phyloP scores from a whole-genome alignment of 2,113 vertebrate species.

The Myotis davidii region DNA sequence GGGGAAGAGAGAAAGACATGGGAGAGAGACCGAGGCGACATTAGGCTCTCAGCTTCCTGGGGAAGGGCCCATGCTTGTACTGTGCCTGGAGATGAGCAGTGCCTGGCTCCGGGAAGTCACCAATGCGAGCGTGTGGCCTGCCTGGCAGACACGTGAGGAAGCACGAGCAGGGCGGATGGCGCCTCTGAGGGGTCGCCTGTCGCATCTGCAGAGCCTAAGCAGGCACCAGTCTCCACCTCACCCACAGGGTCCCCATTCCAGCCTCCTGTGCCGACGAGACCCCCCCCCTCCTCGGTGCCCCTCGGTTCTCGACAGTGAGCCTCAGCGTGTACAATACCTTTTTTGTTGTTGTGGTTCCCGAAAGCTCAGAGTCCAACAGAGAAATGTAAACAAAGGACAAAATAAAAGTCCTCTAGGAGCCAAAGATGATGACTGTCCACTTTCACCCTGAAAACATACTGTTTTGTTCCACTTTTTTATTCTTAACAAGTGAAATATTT shows the following conservation, averaged over 20 bases:
- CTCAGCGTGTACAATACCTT: not conserved
- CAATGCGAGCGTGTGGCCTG: not conserved
- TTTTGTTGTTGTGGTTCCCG: not conserved
- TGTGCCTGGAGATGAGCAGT: too few relatives aligned
- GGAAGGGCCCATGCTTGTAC: not conserved
- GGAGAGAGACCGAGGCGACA: not conserved
- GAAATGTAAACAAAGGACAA: not conserved
- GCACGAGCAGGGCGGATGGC: not conserved
- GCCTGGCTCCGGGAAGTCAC: not conserved
- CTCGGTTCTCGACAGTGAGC: not conserved
- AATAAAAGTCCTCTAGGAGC: not conserved
- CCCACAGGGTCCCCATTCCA: not conserved
- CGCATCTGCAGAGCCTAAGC: not conserved
- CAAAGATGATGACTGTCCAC: not conserved
- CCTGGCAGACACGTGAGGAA: not conserved
- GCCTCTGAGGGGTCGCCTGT: not conserved
- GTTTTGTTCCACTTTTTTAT: not conserved
- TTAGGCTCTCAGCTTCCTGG: not conserved
- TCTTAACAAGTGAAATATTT: too few relatives aligned
- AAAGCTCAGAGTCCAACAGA: not conserved
- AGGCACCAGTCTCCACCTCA: rapidly evolving
- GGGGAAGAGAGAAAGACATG: not conserved
- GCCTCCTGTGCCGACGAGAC: not conserved
- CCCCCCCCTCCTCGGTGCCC: not conserved
- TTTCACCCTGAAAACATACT: not conserved